Evolutionary conservation across 1,140 invertebrate genomes (phyloP).

Genomic region (Amyelois transitella): DNA sequence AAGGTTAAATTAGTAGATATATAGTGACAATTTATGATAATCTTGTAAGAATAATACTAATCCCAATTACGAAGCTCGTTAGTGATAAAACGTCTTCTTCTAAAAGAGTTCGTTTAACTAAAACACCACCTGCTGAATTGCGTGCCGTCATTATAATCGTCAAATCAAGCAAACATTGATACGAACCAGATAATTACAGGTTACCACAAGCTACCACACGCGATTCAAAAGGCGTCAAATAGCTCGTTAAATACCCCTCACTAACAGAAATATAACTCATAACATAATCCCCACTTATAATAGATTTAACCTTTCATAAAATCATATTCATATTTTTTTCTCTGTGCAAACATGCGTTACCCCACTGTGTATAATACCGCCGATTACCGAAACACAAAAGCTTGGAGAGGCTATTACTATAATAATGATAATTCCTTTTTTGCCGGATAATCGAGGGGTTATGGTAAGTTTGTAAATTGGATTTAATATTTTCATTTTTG

Average conservation of each 20-base stretch:
- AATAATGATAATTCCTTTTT: constrained; percentile 65
- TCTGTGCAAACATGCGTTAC: constrained; percentile 43
- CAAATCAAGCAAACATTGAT: constrained; percentile 47
- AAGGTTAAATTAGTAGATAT: too few species aligned
- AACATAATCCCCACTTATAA: constrained; percentile 70
- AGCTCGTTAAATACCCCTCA: constrained; percentile 60
- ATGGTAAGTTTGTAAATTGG: constrained; percentile 63
- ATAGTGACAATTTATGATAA: too few species aligned
- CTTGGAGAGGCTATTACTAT: constrained; percentile 63
- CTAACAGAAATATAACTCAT: constrained; percentile 70
- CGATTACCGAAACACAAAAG: constrained; percentile 58
- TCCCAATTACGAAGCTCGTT: too few species aligned
- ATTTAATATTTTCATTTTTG: constrained; percentile 71
- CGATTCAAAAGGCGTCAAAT: constrained; percentile 63
- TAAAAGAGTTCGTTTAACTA: not conserved
- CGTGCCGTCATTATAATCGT: constrained; percentile 36
- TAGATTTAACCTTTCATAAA: constrained; percentile 72
- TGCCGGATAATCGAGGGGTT: constrained; percentile 54
- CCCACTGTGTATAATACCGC: constrained; percentile 39
- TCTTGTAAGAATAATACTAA: too few species aligned
- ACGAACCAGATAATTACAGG: constrained; percentile 43
- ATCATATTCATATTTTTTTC: constrained; percentile 62
- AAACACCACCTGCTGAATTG: constrained; percentile 2
- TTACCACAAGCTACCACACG: constrained; percentile 41
- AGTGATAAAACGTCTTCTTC: too few species aligned